A percentile compares a stretch with the other conserved stretches of the same genome.
These are phyloP conservation scores for Epizoanthus scotinus DNA, from an alignment of 92 coral and sea anemone species.

Conservation along the genomic window DNA sequence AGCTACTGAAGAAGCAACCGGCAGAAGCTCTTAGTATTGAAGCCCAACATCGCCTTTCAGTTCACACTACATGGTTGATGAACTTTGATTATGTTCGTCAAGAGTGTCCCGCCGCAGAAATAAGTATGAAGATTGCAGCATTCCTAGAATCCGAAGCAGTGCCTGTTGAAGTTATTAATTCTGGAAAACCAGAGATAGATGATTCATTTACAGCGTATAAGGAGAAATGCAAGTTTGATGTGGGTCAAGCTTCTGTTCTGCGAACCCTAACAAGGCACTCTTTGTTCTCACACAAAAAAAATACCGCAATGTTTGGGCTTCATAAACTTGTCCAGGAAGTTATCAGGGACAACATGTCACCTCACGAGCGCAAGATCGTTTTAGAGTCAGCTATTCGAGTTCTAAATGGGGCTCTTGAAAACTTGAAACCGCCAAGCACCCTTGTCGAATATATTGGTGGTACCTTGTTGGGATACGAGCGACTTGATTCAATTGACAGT, in stretches of 20 bases:
- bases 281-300: neutral
- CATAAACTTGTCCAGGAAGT: slow-evolving; percentile 38
- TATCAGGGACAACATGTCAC: neutral
- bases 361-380: neutral
- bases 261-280: slow-evolving; percentile 20
- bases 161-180: slow-evolving; percentile 12
- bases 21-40: slow-evolving; percentile 32
- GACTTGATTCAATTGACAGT: too few species aligned
- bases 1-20: slow-evolving; percentile 11
- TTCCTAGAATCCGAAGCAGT: slow-evolving; percentile 21
- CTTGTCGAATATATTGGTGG: too few species aligned
- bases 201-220: neutral
- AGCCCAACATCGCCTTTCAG: slow-evolving; percentile 48
- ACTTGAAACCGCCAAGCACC: neutral
- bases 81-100: slow-evolving; percentile 44
- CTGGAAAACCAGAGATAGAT: slow-evolving; percentile 27
- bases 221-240: neutral
- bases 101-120: slow-evolving; percentile 13
- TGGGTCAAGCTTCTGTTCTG: neutral
- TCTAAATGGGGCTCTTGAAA: slow-evolving; percentile 10
- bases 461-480: too few species aligned
- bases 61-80: slow-evolving; percentile 57
- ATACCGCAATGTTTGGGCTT: neutral
- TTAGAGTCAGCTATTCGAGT: slow-evolving; percentile 1
- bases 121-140: slow-evolving; percentile 10